phyloP scores from a whole-genome alignment of 2,888 invertebrate genomes.

The Eubasilissa splendida region DNA sequence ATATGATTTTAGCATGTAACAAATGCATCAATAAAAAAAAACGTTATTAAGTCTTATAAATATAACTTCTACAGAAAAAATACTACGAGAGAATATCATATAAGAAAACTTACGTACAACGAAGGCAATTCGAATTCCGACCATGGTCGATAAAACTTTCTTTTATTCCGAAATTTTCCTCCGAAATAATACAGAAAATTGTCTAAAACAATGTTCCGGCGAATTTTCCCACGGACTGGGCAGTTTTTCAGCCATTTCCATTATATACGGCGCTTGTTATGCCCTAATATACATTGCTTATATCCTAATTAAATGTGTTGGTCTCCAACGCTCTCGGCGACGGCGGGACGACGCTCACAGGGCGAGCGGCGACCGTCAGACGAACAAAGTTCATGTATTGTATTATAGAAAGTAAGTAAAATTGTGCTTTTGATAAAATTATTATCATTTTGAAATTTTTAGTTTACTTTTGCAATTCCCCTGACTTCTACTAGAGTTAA shows the following conservation, averaged over 20 bases:
- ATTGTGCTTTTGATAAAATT: no score
- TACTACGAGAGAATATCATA: no score
- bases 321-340: slow-evolving; percentile 42
- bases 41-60: no score
- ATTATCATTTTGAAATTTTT: no score
- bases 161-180: slow-evolving; percentile 6
- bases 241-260: slow-evolving; percentile 47
- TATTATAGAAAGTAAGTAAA: no score
- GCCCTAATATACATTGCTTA: slow-evolving; percentile 46
- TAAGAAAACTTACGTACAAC: background rate
- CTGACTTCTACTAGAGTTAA: no score
- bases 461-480: no score
- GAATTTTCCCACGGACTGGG: background rate
- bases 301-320: slow-evolving; percentile 53
- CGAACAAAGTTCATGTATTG: background rate
- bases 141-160: slow-evolving; percentile 45
- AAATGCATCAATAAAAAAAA: no score
- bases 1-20: no score
- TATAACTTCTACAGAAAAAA: no score
- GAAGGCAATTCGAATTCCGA: slow-evolving; percentile 24
- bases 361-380: background rate
- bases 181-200: slow-evolving; percentile 6
- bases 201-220: slow-evolving; percentile 8
- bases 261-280: slow-evolving; percentile 4
- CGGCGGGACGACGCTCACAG: slow-evolving; percentile 37